Evolutionary conservation across 1,140 invertebrate species (phyloP), one percentile per base, ranked within the genome.

Genomic region (Chlorops oryzae): DNA sequence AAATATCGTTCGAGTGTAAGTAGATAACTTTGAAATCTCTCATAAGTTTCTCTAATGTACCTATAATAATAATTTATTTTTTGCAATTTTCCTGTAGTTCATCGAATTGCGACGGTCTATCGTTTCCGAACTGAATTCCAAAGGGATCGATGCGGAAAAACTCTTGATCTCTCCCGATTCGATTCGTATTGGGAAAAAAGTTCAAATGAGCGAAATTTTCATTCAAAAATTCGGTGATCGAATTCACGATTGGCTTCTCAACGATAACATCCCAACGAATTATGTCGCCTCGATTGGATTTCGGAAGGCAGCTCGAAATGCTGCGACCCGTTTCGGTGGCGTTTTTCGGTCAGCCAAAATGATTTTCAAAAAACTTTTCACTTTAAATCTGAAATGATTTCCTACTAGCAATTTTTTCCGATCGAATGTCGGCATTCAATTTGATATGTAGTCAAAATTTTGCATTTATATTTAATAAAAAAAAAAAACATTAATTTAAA

Each of bases 211-310:
- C 6, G 63, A 69, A 45, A 25, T 40, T 3, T 69, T 69, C 24
- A 17, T 55, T 7, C 61, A 69, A 5, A 69, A 63, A 38, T 69
- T 64, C 35, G 57, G 57, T 41, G 43, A 47, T 15, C 54, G 63
- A 21, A 69, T 66, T 9, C 55, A 69, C 45, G 50, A 56, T 6
- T 69, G 65, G 65, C 46, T 69, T 7, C 28, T 59, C 2, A 50
- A 41, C 4, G 62, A 64, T 27, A 51, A 58, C 3, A 57, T 47
- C 0, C 45, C 38, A 5, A 2, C 34, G 12, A n/a, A 42, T 1
- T 49, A 53, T 53, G 55, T 62, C 4, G 61, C 63, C 7, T 58
- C 65, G 2, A 42, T 64, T 5, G 55, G 52, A 21, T 50, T 54
- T 1, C 38, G 55, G 20, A 69, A 66, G 32, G 60, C 61, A 21